A percentile compares a stretch with the other conserved stretches of the same genome.
phyloP scores from a whole-genome alignment of 2,888 invertebrate genomes.

The Phortica magna region DNA sequence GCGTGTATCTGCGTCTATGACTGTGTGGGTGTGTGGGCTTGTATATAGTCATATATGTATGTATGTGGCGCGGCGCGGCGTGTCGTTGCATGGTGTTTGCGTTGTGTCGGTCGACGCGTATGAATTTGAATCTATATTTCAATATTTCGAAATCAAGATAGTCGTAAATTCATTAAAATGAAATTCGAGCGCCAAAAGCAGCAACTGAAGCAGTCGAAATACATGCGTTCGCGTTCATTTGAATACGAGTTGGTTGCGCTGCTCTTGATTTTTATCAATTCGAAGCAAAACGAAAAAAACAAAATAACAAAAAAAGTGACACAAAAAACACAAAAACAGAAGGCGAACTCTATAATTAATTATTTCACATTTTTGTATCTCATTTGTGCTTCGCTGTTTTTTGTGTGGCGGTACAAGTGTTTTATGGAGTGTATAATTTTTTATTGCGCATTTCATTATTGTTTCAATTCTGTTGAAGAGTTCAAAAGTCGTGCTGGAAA shows the following conservation, averaged over 20 bases:
- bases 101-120: not conserved
- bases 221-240: not conserved
- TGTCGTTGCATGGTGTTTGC: not conserved
- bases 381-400: not conserved
- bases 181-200: slow-evolving; percentile 62
- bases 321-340: slow-evolving; percentile 7
- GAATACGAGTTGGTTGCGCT: not conserved
- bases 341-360: slow-evolving; percentile 29
- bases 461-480: not conserved
- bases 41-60: not conserved
- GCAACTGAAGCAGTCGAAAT: slow-evolving; percentile 41
- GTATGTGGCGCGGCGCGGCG: no score
- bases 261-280: not conserved
- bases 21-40: slow-evolving; percentile 17
- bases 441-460: slow-evolving; percentile 11
- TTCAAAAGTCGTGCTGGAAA: slow-evolving; percentile 15
- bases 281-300: not conserved
- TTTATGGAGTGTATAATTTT: slow-evolving; percentile 3
- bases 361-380: slow-evolving; percentile 20
- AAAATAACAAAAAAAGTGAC: not conserved
- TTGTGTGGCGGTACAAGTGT: slow-evolving; percentile 3
- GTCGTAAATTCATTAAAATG: slow-evolving; percentile 69
- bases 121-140: slow-evolving; percentile 32
- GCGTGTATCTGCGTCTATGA: not conserved
- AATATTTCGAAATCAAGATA: slow-evolving; percentile 70